Evolutionary conservation across 2,113 vertebrate species (phyloP).

Genomic region (Pionites leucogaster): DNA sequence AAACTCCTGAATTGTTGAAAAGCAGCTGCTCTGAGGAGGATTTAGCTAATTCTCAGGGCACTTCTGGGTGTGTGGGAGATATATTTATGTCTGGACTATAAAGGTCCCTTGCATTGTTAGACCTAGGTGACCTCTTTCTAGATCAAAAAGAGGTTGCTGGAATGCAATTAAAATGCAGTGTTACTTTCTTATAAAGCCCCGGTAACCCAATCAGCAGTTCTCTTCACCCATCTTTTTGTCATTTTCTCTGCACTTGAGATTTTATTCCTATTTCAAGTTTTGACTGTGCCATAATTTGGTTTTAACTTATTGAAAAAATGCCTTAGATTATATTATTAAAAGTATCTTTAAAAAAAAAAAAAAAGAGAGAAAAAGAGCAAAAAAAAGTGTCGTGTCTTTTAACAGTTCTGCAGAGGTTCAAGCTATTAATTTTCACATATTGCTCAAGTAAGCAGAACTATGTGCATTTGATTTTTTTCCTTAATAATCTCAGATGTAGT

Average conservation of each 20-base stretch:
- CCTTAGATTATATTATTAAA: neutral
- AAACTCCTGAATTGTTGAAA: constrained; percentile 76
- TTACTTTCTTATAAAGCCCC: constrained; percentile 37
- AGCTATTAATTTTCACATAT: constrained; percentile 73
- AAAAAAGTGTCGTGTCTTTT: neutral
- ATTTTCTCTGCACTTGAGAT: neutral
- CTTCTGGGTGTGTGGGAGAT: constrained; percentile 49
- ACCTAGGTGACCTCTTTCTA: constrained; percentile 57
- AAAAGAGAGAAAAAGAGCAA: neutral
- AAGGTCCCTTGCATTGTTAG: constrained; percentile 38
- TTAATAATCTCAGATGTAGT: constrained; percentile 73
- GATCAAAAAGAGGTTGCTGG: constrained; percentile 61
- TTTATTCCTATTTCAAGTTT: constrained; percentile 17
- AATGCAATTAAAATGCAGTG: constrained; percentile 64
- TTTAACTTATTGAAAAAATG: constrained; percentile 10
- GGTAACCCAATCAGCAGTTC: constrained; percentile 15
- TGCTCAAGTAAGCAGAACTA: constrained; percentile 78
- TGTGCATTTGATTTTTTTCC: constrained; percentile 71
- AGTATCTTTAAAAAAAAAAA: neutral
- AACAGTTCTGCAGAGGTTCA: constrained; percentile 32
- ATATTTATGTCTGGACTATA: constrained; percentile 49
- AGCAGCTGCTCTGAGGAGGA: constrained; percentile 69
- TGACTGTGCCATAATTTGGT: neutral
- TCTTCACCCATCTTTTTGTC: neutral
- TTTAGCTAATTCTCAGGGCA: constrained; percentile 64